phyloP scores from a whole-genome alignment of 2,888 invertebrate species.

The Lysandra coridon region DNA sequence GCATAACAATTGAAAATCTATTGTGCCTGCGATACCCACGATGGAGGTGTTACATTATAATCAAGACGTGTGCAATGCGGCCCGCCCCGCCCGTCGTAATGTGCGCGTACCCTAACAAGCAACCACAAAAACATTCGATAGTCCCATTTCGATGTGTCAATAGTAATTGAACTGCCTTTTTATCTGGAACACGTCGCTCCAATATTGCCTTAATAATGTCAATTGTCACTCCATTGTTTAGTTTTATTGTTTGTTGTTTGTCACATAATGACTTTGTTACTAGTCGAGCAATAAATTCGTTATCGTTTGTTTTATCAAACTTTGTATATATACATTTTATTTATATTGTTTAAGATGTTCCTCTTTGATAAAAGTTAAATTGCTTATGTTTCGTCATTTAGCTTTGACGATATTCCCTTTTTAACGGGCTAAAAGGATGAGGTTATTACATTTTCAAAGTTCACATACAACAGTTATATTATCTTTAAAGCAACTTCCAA shows the following conservation, averaged over 20 bases:
- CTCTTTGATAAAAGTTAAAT: constrained; percentile 2
- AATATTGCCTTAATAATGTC: constrained; percentile 27
- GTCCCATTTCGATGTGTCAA: constrained; percentile 5
- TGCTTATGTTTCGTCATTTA: background rate
- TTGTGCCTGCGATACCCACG: too few relatives aligned
- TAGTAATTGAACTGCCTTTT: constrained; percentile 10
- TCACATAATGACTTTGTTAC: constrained; percentile 23
- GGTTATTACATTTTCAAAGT: background rate
- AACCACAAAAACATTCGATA: background rate
- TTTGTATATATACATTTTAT: background rate
- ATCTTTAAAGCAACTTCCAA: too few relatives aligned
- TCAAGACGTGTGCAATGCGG: background rate
- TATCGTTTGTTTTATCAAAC: constrained; percentile 8
- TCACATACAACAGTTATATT: background rate
- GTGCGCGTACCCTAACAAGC: background rate
- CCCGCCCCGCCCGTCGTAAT: background rate
- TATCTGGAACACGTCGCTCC: constrained; percentile 23
- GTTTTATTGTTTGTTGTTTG: constrained; percentile 29
- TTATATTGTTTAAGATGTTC: background rate
- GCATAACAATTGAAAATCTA: too few relatives aligned
- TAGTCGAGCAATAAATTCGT: constrained; percentile 21
- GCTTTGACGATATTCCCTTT: background rate
- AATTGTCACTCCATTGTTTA: constrained; percentile 28
- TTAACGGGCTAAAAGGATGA: background rate
- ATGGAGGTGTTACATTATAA: too few relatives aligned